These are phyloP conservation scores for Drosophila bocqueti DNA, from an alignment of 1,140 invertebrate genomes.

Conservation along the genomic window DNA sequence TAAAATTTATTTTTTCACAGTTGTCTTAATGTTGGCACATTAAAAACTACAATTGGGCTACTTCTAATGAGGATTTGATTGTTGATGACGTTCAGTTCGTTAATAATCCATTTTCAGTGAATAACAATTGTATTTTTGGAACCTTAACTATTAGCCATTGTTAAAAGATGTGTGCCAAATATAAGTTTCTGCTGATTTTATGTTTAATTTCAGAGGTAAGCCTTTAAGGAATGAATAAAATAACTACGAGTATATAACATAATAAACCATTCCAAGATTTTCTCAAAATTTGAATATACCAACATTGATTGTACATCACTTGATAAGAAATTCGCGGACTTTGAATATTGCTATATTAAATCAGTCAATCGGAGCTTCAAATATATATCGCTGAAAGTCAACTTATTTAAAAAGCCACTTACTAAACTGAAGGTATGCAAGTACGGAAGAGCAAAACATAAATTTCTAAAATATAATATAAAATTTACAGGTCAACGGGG, in stretches of 20 bases:
- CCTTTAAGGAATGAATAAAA: no score
- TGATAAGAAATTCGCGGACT: no score
- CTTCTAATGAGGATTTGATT: neutral
- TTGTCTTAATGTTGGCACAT: neutral
- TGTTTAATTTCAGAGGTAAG: neutral
- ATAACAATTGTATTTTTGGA: neutral
- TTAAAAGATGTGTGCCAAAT: neutral
- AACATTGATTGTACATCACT: no score
- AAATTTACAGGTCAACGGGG: neutral
- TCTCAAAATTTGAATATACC: no score
- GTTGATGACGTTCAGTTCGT: no score
- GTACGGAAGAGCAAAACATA: no score
- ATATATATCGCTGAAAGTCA: neutral
- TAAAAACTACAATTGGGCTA: neutral
- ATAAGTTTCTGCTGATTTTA: neutral
- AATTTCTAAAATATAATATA: no score
- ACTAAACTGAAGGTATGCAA: neutral
- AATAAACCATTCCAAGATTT: no score
- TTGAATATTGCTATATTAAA: no score
- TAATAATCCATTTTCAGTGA: neutral
- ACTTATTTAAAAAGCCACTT: conserved; percentile 1
- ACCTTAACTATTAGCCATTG: neutral
- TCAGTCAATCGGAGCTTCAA: no score
- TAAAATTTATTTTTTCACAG: neutral
- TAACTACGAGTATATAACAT: no score